A percentile compares a stretch with the other conserved stretches of the same genome.
Evolutionary conservation across 2,113 vertebrate genomes (phyloP).

Genomic region (Mastomys coucha): DNA sequence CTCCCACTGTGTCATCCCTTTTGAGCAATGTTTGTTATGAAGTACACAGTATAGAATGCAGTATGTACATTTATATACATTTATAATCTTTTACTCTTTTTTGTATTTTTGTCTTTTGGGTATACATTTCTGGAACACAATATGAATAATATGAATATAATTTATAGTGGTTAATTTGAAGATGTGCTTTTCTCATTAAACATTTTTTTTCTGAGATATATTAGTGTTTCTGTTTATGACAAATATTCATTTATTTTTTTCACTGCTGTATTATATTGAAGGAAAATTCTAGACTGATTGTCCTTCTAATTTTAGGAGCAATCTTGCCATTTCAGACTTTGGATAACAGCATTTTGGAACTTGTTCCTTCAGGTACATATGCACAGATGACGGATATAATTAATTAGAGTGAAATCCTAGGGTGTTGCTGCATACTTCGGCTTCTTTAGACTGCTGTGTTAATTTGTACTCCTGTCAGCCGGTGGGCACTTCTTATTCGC

Average conservation of each 20-base stretch:
- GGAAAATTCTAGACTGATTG: not conserved
- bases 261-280: not conserved
- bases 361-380: not conserved
- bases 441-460: not conserved
- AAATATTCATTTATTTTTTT: not conserved
- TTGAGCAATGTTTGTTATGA: not conserved
- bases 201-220: not conserved
- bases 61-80: not conserved
- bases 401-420: not conserved
- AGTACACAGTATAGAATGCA: not conserved
- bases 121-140: slow-evolving; percentile 4
- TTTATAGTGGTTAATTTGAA: not conserved
- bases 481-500: not conserved
- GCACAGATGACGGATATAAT: not conserved
- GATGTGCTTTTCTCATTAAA: not conserved
- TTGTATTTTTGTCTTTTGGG: slow-evolving; percentile 25
- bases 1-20: not conserved
- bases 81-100: not conserved
- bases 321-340: not conserved
- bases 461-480: not conserved
- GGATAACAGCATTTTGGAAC: not conserved
- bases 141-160: not conserved
- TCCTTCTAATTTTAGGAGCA: not conserved
- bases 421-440: not conserved
- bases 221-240: not conserved